phyloP scores from a whole-genome alignment of 2,797 vertebrate genomes.

The Parotocinclus haroldoi region DNA sequence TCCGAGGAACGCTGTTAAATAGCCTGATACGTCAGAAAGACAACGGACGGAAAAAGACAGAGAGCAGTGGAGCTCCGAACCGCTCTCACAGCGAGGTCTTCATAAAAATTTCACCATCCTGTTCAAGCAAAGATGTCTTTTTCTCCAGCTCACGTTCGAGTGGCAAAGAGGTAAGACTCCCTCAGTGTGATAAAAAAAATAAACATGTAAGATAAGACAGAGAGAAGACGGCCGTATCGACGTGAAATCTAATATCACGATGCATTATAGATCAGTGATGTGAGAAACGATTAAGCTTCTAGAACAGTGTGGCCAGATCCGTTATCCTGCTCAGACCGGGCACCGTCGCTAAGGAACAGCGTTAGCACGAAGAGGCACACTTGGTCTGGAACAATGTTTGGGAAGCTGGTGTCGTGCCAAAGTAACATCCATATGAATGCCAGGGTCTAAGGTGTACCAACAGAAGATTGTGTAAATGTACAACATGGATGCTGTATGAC shows the following conservation, averaged over 20 bases:
- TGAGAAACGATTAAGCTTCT: no score
- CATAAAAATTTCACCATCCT: neutral
- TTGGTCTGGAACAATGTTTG: no score
- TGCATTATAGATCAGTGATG: slow-evolving; percentile 1
- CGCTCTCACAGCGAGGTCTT: neutral
- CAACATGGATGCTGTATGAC: no score
- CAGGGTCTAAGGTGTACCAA: no score
- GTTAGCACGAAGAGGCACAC: no score
- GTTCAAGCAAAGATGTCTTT: neutral
- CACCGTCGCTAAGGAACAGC: no score
- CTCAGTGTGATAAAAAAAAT: slow-evolving; percentile 38
- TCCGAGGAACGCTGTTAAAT: neutral
- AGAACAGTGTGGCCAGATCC: no score
- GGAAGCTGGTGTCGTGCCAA: no score
- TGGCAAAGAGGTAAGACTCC: slow-evolving; percentile 51
- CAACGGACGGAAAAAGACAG: slow-evolving; percentile 4
- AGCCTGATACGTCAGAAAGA: neutral
- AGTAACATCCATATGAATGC: no score
- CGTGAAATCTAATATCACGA: slow-evolving; percentile 1
- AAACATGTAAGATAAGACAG: no score
- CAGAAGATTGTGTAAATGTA: no score
- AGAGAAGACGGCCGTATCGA: slow-evolving; percentile 3
- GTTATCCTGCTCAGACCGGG: no score
- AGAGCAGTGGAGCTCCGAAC: neutral
- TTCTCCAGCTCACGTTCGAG: slow-evolving; percentile 37